These are phyloP conservation scores for Bradysia coprophila DNA, from an alignment of 1,140 invertebrate species.

Conservation along the genomic window DNA sequence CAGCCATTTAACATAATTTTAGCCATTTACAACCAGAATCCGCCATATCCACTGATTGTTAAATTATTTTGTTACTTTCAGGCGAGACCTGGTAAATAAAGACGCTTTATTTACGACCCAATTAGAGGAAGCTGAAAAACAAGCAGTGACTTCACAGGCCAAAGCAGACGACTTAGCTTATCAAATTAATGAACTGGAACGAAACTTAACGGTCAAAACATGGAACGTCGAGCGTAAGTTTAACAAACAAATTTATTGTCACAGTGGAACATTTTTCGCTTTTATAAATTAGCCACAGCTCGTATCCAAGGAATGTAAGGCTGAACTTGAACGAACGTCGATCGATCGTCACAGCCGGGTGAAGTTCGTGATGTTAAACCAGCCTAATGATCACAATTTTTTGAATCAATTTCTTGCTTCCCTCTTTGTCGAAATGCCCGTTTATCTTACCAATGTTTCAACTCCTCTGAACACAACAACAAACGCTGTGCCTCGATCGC, in stretches of 20 bases:
- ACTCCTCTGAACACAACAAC: too few relatives aligned
- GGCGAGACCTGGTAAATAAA: conserved; percentile 31
- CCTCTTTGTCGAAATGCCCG: too few relatives aligned
- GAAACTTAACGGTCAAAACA: conserved; percentile 29
- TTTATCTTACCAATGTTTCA: too few relatives aligned
- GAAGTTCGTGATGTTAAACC: too few relatives aligned
- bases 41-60: too few relatives aligned
- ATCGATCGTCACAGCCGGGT: not conserved
- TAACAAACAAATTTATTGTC: not conserved
- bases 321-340: not conserved
- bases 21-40: too few relatives aligned
- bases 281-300: not conserved
- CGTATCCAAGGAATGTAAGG: not conserved
- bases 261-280: too few relatives aligned
- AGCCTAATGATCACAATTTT: too few relatives aligned
- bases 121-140: conserved; percentile 28
- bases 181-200: conserved; percentile 31
- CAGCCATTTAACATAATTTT: too few relatives aligned
- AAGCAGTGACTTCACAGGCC: conserved; percentile 25
- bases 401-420: too few relatives aligned
- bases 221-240: conserved; percentile 34
- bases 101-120: conserved; percentile 29
- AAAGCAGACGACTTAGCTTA: conserved; percentile 29
- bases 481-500: too few relatives aligned
- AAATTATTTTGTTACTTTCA: conserved; percentile 10